These are phyloP conservation scores for Euborellia annulipes DNA, from an alignment of 1,140 invertebrate genomes.

Conservation along the genomic window DNA sequence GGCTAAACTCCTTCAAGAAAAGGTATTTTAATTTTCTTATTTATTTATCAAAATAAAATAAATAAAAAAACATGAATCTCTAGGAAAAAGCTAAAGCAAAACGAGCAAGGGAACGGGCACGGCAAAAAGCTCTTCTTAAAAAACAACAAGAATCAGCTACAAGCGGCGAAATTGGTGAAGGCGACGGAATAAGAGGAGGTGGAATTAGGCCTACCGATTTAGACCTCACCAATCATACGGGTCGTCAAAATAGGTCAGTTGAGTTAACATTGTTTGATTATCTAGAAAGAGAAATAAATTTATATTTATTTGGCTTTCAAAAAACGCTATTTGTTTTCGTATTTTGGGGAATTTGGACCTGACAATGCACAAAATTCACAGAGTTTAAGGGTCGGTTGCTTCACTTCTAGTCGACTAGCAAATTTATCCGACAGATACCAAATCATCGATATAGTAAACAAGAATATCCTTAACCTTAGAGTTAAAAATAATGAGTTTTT, in stretches of 20 bases:
- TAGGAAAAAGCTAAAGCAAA: constrained; percentile 50
- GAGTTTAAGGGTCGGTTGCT: too few species aligned
- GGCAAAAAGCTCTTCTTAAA: constrained; percentile 45
- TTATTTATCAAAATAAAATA: neutral
- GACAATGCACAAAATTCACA: too few species aligned
- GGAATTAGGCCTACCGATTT: constrained; percentile 5
- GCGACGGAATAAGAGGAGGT: constrained; percentile 1
- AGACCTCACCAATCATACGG: constrained; percentile 25
- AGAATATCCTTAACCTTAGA: too few species aligned
- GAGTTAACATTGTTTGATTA: too few species aligned
- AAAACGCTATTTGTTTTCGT: too few species aligned
- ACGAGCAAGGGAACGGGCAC: constrained; percentile 45
- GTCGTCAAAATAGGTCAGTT: constrained; percentile 12
- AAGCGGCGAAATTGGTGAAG: constrained; percentile 26
- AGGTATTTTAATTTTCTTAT: constrained; percentile 28
- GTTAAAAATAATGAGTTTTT: too few species aligned
- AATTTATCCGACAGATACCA: too few species aligned
- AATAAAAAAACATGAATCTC: constrained; percentile 1
- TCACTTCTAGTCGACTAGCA: too few species aligned
- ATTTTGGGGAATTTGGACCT: too few species aligned
- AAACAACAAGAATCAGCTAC: constrained; percentile 32
- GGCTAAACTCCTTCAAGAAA: constrained; percentile 75
- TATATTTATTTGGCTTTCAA: too few species aligned
- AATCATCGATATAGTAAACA: too few species aligned
- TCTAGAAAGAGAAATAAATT: too few species aligned